Conservation (phyloP, 2,888 invertebrate species). For the Cephus sareptanus region DNA sequence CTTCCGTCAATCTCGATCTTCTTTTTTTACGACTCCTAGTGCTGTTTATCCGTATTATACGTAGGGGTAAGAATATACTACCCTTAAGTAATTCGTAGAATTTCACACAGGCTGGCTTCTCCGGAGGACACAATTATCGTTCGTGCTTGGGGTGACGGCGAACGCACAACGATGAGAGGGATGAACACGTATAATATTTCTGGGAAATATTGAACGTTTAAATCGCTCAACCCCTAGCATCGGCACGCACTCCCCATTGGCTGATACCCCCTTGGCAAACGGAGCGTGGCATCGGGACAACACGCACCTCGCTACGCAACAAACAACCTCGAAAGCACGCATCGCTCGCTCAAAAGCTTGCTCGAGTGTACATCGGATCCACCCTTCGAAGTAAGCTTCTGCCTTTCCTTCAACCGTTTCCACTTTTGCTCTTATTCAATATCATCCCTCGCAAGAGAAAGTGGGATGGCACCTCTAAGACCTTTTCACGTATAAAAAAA, state of each 20-base stretch:
- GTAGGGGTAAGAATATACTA: not conserved
- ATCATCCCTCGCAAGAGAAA: not conserved
- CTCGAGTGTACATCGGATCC: not conserved
- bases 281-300: constrained; percentile 39
- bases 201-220: constrained; percentile 40
- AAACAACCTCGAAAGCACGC: constrained; percentile 48
- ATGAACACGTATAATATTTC: constrained; percentile 30
- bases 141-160: constrained; percentile 1
- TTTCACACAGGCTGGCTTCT: not conserved
- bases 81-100: not conserved
- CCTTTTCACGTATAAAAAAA: not conserved
- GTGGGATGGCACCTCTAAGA: not conserved
- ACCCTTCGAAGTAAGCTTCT: not conserved
- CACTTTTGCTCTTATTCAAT: not conserved
- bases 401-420: not conserved
- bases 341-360: constrained; percentile 23
- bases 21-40: not conserved
- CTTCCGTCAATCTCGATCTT: not conserved
- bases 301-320: constrained; percentile 56
- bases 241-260: constrained; percentile 32
- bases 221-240: constrained; percentile 34
- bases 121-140: not conserved
- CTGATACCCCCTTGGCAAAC: constrained; percentile 34
- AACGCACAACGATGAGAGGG: not conserved
- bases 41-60: not conserved